A percentile compares a stretch with the other conserved stretches of the same genome.
These are phyloP conservation scores for Sceliomorpha sp. DNA, from an alignment of 2,888 invertebrate species.

Conservation along the genomic window DNA sequence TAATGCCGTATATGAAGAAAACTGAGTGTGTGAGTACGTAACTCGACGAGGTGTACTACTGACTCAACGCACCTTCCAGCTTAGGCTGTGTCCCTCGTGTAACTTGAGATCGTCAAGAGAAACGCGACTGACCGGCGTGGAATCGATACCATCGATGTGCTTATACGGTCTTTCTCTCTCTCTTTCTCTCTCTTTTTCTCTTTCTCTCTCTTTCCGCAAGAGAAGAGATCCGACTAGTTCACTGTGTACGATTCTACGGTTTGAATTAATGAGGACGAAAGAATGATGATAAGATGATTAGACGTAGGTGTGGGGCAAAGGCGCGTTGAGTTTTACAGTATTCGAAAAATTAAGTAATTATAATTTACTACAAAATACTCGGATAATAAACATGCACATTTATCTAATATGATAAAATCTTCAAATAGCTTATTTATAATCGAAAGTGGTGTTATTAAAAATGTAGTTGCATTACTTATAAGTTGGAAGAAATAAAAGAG, in stretches of 20 bases:
- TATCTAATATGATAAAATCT: conserved; percentile 5
- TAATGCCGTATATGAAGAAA: too few relatives aligned
- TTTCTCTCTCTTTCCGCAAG: conserved; percentile 26
- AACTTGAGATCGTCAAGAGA: conserved; percentile 72
- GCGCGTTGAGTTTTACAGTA: too few relatives aligned
- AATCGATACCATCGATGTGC: conserved; percentile 75
- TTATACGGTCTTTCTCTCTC: conserved; percentile 72
- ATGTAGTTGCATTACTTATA: too few relatives aligned
- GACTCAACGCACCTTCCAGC: conserved; percentile 38
- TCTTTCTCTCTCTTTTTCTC: conserved; percentile 43
- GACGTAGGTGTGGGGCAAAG: too few relatives aligned
- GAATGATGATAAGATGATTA: too few relatives aligned
- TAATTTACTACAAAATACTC: too few relatives aligned
- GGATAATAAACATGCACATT: too few relatives aligned
- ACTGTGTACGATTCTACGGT: conserved; percentile 25
- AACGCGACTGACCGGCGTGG: conserved; percentile 65
- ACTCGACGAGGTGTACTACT: conserved; percentile 18
- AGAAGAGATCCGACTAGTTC: conserved; percentile 32
- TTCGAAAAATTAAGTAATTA: too few relatives aligned
- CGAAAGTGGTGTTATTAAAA: neutral
- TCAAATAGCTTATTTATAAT: too few relatives aligned
- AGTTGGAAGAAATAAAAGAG: too few relatives aligned
- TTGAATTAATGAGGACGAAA: too few relatives aligned
- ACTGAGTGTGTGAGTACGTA: conserved; percentile 3
- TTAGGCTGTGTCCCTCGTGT: conserved; percentile 58